Evolutionary conservation across 2,797 vertebrate genomes (phyloP), one percentile per base, ranked within the genome.

Genomic region (Phataginus tricuspis): DNA sequence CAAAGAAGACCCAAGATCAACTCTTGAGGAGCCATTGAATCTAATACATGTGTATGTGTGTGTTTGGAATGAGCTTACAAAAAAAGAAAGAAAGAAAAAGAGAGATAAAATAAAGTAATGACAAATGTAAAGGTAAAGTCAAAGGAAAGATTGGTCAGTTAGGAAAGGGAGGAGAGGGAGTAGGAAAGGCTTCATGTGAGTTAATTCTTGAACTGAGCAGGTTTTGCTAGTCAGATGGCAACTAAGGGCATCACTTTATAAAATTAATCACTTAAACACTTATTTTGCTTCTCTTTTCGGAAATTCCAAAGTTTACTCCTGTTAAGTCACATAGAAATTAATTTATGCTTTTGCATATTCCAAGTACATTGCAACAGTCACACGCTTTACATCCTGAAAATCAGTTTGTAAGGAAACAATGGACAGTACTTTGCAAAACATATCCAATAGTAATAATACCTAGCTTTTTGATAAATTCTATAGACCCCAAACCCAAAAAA

Each of bases 401-500:
- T 77, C 72, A 86, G 3, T 61, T 71, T 94, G 13, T 51, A 69
- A 91, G 37, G 31, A 91, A 89, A 89, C 15, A 27, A 61, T 14
- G n/a, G 23, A 45, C 1, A 85, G 21, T 63, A 39, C 13, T 80
- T 77, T 57, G 23, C 45, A 93, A 86, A 89, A 83, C 16, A 51
- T 42, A 79, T 15, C 19, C 37, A 68, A 23, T 37, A 63, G 13
- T 49, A 92, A 53, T 42, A 37, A n/a, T 80, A 45, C 25, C 21
- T 78, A 39, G 4, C 19, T 87, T 14, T 66, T 42, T 69, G 5
- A 63, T 39, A 90, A 96, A 87, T 9, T 29, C 21, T 39, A 7
- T 14, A 91, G 34, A 61, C 19, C 23, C 19, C n/a, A 84, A 94
- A 88, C 39, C n/a, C 34, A 84, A 51, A 86, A 88, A 92, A 82